These are phyloP conservation scores for Sarcophaga bullata DNA, from an alignment of 1,140 invertebrate genomes.

Conservation along the genomic window DNA sequence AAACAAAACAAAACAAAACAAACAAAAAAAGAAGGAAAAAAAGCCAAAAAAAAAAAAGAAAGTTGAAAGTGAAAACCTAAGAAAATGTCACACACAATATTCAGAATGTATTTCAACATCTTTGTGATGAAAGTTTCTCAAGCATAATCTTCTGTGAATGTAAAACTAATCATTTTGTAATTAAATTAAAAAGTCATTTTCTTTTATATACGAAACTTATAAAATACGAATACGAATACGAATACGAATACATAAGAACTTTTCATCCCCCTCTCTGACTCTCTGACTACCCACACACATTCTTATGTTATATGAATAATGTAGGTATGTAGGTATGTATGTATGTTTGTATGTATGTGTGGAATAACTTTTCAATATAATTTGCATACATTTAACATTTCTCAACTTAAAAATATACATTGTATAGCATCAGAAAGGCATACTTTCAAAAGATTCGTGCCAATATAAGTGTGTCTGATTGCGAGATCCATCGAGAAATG, in stretches of 20 bases:
- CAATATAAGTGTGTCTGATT: no score
- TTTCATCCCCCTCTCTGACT: no score
- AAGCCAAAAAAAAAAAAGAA: no score
- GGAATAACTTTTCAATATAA: slow-evolving; percentile 35
- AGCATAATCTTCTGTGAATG: slow-evolving; percentile 32
- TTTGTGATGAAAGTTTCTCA: slow-evolving; percentile 26
- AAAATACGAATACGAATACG: slow-evolving; percentile 3
- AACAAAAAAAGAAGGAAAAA: neutral
- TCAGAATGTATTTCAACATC: slow-evolving; percentile 5
- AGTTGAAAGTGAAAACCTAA: slow-evolving; percentile 2
- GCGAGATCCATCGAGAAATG: no score
- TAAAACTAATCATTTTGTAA: slow-evolving; percentile 41
- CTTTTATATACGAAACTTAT: slow-evolving; percentile 34
- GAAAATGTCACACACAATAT: slow-evolving; percentile 14
- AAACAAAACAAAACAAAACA: no score
- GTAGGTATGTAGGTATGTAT: no score
- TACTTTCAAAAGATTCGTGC: no score
- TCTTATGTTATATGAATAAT: neutral
- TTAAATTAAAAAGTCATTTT: slow-evolving; percentile 41
- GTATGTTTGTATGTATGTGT: no score
- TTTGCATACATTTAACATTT: slow-evolving; percentile 34
- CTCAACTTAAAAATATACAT: neutral
- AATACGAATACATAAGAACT: neutral
- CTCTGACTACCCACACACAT: neutral
- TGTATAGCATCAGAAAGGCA: no score